phyloP scores from a whole-genome alignment of 2,113 vertebrate genomes.

The Oncorhynchus keta region DNA sequence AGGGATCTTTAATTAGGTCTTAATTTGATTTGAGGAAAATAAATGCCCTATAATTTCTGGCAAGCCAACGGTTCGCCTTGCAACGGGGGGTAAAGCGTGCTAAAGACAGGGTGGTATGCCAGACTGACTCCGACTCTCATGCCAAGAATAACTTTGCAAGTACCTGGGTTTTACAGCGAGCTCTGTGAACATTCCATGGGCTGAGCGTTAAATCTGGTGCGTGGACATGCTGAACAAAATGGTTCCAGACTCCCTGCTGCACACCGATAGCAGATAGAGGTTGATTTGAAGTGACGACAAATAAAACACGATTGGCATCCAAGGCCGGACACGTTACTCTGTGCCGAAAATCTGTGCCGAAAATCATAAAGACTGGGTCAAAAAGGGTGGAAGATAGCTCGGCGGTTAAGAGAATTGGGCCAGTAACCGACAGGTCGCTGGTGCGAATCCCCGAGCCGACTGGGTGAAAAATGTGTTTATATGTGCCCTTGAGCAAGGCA shows the following conservation, averaged over 20 bases:
- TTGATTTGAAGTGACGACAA: constrained; percentile 37
- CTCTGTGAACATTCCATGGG: constrained; percentile 8
- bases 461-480: too few relatives aligned
- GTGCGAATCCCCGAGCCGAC: too few relatives aligned
- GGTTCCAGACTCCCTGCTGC: constrained; percentile 33
- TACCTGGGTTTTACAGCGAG: constrained; percentile 31
- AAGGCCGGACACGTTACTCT: neutral
- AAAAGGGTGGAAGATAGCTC: neutral
- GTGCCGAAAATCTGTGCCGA: constrained; percentile 37
- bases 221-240: constrained; percentile 19
- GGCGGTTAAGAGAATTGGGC: too few relatives aligned
- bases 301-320: constrained; percentile 44
- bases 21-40: constrained; percentile 40
- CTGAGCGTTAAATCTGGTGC: constrained; percentile 5
- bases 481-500: too few relatives aligned
- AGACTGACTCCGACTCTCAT: constrained; percentile 31
- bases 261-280: constrained; percentile 35
- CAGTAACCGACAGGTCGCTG: too few relatives aligned
- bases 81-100: constrained; percentile 8
- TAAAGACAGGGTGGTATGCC: constrained; percentile 23
- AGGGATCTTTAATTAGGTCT: constrained; percentile 45
- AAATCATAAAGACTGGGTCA: neutral
- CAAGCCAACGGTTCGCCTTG: constrained; percentile 8
- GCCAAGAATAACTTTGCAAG: constrained; percentile 55
- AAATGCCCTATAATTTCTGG: constrained; percentile 41